Evolutionary conservation across 2,113 vertebrate genomes (phyloP).

Genomic region (Centropus bengalensis): DNA sequence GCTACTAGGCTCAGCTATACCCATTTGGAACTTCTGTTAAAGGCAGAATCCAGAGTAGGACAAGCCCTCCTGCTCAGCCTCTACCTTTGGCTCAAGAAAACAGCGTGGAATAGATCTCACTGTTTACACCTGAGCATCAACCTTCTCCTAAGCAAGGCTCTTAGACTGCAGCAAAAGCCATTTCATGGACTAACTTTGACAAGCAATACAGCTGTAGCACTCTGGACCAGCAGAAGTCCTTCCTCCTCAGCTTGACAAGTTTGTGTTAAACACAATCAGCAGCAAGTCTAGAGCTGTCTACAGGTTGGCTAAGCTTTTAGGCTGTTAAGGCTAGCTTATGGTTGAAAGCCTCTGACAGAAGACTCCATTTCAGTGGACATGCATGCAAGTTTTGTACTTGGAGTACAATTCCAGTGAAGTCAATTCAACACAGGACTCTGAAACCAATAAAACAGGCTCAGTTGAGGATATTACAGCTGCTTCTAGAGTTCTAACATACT

Average conservation of each 20-base stretch:
- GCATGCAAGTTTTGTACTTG: neutral
- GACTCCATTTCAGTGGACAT: neutral
- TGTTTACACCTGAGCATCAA: neutral
- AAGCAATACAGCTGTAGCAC: neutral
- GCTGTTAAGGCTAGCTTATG: neutral
- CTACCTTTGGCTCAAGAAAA: neutral
- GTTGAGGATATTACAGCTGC: neutral
- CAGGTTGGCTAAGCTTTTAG: neutral
- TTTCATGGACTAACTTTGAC: neutral
- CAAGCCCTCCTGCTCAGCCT: neutral
- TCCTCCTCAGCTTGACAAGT: neutral
- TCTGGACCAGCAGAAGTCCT: neutral
- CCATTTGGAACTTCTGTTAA: neutral
- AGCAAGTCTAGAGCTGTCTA: neutral
- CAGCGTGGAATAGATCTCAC: neutral
- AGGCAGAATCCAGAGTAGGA: neutral
- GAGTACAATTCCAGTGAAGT: neutral
- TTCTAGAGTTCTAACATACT: neutral
- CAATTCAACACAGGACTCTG: neutral
- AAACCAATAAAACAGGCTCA: neutral
- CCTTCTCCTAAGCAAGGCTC: neutral
- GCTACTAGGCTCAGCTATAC: neutral
- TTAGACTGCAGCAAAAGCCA: neutral
- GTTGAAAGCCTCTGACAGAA: neutral
- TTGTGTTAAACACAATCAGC: neutral